These are phyloP conservation scores for Eutrigla gurnardus DNA, from an alignment of 2,797 vertebrate genomes.

Conservation along the genomic window DNA sequence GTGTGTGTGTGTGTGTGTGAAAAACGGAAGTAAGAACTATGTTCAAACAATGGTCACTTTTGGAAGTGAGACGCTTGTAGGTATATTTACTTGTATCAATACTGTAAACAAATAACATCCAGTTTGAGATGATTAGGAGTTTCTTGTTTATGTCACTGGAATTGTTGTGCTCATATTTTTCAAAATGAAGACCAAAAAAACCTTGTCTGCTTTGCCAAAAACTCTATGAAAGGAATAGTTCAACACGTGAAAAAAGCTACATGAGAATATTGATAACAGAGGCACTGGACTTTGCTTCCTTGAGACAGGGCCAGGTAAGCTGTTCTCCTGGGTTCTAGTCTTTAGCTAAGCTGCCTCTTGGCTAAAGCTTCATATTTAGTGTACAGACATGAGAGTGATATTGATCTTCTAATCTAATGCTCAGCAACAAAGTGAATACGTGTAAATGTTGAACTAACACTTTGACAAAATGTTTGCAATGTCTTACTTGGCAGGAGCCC, in stretches of 20 bases:
- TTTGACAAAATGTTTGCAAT: not conserved
- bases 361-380: not conserved
- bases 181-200: constrained; percentile 25
- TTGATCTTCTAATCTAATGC: not conserved
- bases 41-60: constrained; percentile 13
- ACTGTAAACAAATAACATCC: constrained; percentile 26
- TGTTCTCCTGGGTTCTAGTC: not conserved
- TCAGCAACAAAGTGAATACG: not conserved
- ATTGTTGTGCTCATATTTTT: constrained; percentile 18
- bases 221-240: not conserved
- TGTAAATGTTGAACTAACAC: not conserved
- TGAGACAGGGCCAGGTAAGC: not conserved
- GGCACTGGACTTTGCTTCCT: not conserved
- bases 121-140: constrained; percentile 15
- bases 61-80: not conserved
- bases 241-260: not conserved
- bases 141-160: constrained; percentile 10
- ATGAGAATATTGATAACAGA: not conserved
- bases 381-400: not conserved
- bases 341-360: not conserved
- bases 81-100: not conserved
- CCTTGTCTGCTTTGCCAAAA: not conserved
- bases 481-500: constrained; percentile 90
- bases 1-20: not conserved
- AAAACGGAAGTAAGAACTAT: constrained; percentile 7